Percentiles rank a stretch among this genome's conserved stretches.
Conservation (phyloP, 1,140 invertebrate genomes). For the Popillia japonica region DNA sequence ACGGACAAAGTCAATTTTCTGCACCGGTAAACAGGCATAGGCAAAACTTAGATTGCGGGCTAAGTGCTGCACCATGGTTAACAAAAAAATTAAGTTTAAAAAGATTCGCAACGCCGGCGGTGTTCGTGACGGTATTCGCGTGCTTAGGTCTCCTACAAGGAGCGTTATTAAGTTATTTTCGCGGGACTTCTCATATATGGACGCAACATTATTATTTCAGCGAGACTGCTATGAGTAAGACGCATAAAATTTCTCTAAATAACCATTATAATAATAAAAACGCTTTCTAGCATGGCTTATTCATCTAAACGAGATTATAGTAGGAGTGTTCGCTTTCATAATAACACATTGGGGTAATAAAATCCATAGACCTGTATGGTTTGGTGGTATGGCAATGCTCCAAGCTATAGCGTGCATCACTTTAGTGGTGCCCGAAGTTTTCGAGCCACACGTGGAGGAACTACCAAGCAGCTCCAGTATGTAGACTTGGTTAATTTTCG, state of each 20-base stretch:
- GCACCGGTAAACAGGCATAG: constrained; percentile 60
- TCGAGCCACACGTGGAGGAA: constrained; percentile 37
- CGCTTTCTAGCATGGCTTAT: constrained; percentile 66
- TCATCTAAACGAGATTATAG: constrained; percentile 64
- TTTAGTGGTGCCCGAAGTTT: constrained; percentile 66
- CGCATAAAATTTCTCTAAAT: not conserved
- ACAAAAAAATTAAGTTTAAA: constrained; percentile 62
- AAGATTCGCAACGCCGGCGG: constrained; percentile 65
- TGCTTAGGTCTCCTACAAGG: constrained; percentile 65
- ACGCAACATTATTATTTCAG: constrained; percentile 51
- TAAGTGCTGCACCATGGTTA: constrained; percentile 64
- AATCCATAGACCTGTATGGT: constrained; percentile 68
- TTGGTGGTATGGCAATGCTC: constrained; percentile 66
- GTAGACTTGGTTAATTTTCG: not conserved
- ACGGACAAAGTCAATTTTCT: constrained; percentile 59
- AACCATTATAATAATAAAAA: not conserved
- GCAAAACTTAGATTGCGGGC: constrained; percentile 70
- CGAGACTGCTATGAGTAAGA: constrained; percentile 48
- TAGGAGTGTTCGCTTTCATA: constrained; percentile 63
- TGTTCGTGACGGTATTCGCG: constrained; percentile 65
- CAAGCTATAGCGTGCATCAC: constrained; percentile 64
- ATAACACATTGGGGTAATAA: constrained; percentile 69
- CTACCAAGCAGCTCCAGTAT: constrained; percentile 18
- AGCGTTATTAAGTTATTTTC: constrained; percentile 65
- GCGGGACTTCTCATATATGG: constrained; percentile 63